phyloP scores from a whole-genome alignment of 2,113 vertebrate species.

The Oxygymnocypris stewartii region DNA sequence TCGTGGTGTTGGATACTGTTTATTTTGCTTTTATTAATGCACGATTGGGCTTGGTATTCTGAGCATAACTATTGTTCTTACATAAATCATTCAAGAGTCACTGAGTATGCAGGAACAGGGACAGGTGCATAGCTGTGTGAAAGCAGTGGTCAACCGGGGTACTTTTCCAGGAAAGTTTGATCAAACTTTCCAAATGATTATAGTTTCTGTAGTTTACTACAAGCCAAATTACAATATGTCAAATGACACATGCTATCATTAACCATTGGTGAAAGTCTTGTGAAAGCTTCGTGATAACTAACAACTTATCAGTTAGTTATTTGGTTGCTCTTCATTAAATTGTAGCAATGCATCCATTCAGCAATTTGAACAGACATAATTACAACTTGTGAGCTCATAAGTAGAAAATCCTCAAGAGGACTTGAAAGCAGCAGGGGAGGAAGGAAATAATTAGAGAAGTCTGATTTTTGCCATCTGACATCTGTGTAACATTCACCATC shows the following conservation, averaged over 20 bases:
- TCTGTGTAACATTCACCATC: not conserved
- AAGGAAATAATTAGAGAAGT: conserved; percentile 8
- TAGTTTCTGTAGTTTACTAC: not conserved
- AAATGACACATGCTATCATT: not conserved
- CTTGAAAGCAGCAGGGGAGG: not conserved
- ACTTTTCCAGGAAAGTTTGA: not conserved
- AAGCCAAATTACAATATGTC: not conserved
- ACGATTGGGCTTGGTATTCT: not conserved
- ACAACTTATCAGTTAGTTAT: not conserved
- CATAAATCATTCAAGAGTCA: too few species aligned
- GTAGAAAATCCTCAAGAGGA: not conserved
- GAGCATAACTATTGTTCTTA: too few species aligned
- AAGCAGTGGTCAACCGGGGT: too few species aligned
- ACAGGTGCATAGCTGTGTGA: too few species aligned
- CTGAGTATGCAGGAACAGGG: too few species aligned
- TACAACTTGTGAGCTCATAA: not conserved
- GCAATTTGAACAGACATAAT: not conserved
- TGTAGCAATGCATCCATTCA: not conserved
- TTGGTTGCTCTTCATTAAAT: not conserved
- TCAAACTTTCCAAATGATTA: not conserved
- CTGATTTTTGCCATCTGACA: not conserved
- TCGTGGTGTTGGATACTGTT: not conserved
- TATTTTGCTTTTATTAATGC: not conserved
- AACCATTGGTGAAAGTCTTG: not conserved
- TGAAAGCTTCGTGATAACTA: not conserved